phyloP scores from a whole-genome alignment of 2,113 vertebrate species.

The Elachura formosa region DNA sequence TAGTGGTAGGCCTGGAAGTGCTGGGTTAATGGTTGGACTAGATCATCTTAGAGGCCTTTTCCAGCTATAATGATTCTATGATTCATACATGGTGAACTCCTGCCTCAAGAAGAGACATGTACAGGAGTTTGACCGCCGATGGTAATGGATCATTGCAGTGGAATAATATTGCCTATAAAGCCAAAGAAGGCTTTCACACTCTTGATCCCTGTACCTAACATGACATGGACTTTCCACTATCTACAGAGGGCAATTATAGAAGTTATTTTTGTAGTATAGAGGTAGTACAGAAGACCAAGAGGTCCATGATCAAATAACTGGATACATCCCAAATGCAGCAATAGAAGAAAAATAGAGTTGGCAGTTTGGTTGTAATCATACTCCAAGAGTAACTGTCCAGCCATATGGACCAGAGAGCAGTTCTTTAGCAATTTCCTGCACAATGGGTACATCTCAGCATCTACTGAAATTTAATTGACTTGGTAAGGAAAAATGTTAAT shows the following conservation, averaged over 20 bases:
- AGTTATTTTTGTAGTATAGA: not conserved
- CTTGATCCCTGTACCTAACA: not conserved
- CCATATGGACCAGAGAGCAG: not conserved
- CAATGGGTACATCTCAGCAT: not conserved
- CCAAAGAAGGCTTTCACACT: not conserved
- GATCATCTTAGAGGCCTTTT: not conserved
- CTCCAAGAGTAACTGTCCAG: not conserved
- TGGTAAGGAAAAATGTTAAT: not conserved
- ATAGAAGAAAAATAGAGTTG: not conserved
- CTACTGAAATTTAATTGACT: not conserved
- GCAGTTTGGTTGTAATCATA: not conserved
- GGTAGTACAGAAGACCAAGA: not conserved
- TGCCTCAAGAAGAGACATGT: not conserved
- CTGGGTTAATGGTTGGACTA: not conserved
- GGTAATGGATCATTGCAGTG: not conserved
- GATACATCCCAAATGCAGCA: not conserved
- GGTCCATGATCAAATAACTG: not conserved
- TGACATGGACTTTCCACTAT: not conserved
- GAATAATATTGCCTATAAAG: not conserved
- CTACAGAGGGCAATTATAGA: not conserved
- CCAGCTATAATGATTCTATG: not conserved
- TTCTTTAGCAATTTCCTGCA: not conserved
- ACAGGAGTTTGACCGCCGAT: not conserved
- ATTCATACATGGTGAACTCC: not conserved
- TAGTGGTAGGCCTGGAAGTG: not conserved